Base-by-base conservation (phyloP, 2,113 vertebrate species). In the Calcarius ornatus region DNA sequence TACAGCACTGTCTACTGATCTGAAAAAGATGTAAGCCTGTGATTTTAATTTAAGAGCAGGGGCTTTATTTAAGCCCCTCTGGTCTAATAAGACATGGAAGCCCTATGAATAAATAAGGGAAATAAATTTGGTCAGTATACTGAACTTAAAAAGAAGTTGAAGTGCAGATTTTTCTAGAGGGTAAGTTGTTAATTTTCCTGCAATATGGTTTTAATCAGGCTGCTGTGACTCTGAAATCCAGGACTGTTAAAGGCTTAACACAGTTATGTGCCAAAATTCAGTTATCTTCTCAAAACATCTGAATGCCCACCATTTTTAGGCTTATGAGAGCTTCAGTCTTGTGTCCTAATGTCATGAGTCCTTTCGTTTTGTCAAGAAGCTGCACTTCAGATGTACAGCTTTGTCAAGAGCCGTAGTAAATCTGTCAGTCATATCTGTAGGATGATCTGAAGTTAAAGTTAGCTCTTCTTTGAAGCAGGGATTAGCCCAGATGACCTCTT, bases 381-480 rank as follows among this genome's bases (percentile, higher is more conserved):
- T 51, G 18, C 43, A 31, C 51, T 86, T 91, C 50, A 89, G 68
- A 72, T 59, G 51, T 42, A 35, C 43, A 56, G 45, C 72, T 80
- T 91, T 38, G 40, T 69, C n/a, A 53, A 81, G 84, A 57, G 69
- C 65, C 43, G 0, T 56, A 79, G 69, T 81, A 84, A 91, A 75
- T 83, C 91, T 72, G 69, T 47, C 90, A 71, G 48, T 91, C 85
- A 33, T 94, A 93, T 53, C 92, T 92, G 61, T 7, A 53, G 92
- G 85, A n/a, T 93, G 92, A 95, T 51, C 72, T 87, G 65, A 81
- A 81, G 93, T 89, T 94, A 81, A 96, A 96, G 82, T 94, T 96
- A 95, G 94, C 86, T 88, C 75, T 76, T 85, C 75, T 79, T 63
- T 82, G 91, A 95, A 92, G 21, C 47, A 20, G 77, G 81, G 90